Evolutionary conservation across 2,797 vertebrate genomes (phyloP).

Genomic region (Pogoniulus pusillus): DNA sequence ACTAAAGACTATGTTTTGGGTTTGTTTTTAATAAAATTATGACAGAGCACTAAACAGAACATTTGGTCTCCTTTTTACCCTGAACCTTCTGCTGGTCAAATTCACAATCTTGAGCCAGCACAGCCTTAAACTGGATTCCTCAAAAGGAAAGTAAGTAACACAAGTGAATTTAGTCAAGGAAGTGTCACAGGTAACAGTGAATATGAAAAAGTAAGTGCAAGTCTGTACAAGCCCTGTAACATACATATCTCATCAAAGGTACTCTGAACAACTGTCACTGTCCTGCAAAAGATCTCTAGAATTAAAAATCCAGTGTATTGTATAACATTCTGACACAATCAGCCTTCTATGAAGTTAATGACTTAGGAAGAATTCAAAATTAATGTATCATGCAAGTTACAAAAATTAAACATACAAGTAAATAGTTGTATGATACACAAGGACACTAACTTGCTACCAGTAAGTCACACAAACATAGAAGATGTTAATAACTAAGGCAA

Average conservation of each 20-base stretch:
- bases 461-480: neutral
- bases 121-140: neutral
- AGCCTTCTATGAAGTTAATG: neutral
- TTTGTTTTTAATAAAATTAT: neutral
- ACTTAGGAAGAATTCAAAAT: neutral
- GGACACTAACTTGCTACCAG: neutral
- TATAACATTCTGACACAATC: neutral
- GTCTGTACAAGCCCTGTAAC: neutral
- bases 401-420: neutral
- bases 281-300: neutral
- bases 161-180: neutral
- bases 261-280: neutral
- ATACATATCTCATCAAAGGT: neutral
- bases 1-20: neutral
- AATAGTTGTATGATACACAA: neutral
- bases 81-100: neutral
- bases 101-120: neutral
- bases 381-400: accelerated
- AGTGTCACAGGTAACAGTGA: neutral
- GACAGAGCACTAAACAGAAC: neutral
- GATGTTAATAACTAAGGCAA: neutral
- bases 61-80: neutral
- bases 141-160: neutral
- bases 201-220: neutral
- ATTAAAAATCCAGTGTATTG: neutral